Evolutionary conservation across 2,888 invertebrate genomes (phyloP).

Genomic region (Gymnoscelis rufifasciata): DNA sequence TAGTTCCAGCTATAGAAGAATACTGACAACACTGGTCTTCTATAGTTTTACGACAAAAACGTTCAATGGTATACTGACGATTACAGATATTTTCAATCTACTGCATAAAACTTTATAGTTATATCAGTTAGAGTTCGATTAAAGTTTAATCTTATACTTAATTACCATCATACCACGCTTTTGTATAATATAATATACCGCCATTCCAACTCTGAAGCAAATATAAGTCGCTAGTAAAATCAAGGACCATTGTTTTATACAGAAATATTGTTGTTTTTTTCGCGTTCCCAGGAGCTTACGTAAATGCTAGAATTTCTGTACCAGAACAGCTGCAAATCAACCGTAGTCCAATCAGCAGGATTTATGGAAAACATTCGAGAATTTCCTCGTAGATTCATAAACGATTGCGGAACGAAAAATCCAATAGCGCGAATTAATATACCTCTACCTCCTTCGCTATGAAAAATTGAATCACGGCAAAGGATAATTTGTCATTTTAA

Average conservation of each 20-base stretch:
- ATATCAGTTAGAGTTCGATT: no score
- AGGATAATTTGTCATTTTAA: constrained; percentile 70
- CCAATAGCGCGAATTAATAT: constrained; percentile 53
- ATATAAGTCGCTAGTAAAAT: no score
- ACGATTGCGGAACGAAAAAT: constrained; percentile 37
- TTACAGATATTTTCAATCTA: no score
- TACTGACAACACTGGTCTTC: not conserved
- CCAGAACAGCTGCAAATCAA: constrained; percentile 24
- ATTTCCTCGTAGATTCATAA: constrained; percentile 41
- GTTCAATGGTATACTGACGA: no score
- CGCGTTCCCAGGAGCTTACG: constrained; percentile 3
- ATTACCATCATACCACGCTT: no score
- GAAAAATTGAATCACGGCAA: constrained; percentile 65
- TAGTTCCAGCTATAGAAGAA: constrained; percentile 20
- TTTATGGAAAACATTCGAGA: constrained; percentile 37
- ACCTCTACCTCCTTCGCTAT: constrained; percentile 49
- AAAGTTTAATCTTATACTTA: no score
- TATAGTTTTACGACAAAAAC: not conserved
- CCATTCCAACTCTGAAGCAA: no score
- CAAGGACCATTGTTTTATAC: not conserved
- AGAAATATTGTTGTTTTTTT: not conserved
- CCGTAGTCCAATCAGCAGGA: constrained; percentile 36
- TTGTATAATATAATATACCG: no score
- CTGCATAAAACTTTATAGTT: no score
- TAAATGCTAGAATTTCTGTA: constrained; percentile 18